Evolutionary conservation across 2,113 vertebrate species (phyloP).

Genomic region (Tychaedon coryphoeus): DNA sequence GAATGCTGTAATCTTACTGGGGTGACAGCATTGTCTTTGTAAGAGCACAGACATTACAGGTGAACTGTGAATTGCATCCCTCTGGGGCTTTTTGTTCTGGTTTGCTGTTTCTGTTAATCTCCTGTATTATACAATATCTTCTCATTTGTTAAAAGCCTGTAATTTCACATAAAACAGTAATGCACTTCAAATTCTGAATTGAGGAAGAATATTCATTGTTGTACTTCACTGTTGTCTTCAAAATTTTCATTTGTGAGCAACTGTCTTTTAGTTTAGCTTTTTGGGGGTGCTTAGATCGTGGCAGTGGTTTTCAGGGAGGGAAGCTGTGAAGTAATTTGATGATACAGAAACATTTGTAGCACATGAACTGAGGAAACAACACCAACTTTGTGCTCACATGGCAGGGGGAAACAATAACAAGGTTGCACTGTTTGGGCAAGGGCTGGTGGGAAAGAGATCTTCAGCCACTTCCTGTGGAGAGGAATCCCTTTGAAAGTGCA

Average conservation of each 20-base stretch:
- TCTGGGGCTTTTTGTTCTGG: not conserved
- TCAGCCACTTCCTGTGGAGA: fast-evolving
- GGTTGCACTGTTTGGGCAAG: fast-evolving
- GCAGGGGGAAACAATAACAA: not conserved
- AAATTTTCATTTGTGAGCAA: not conserved
- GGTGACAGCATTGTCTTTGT: not conserved
- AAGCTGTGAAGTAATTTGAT: not conserved
- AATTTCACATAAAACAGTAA: not conserved
- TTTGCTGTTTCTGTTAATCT: not conserved
- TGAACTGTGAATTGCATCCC: not conserved
- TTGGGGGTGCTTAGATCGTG: not conserved
- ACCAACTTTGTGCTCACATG: fast-evolving
- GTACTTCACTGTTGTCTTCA: not conserved
- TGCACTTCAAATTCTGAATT: not conserved
- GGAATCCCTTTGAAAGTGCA: not conserved
- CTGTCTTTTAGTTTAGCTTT: not conserved
- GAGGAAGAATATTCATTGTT: not conserved
- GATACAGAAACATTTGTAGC: not conserved
- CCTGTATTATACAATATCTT: not conserved
- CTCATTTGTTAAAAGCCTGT: not conserved
- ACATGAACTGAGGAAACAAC: not conserved
- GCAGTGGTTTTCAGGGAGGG: not conserved
- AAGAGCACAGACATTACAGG: not conserved
- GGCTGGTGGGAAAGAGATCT: not conserved
- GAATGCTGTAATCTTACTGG: not conserved